Evolutionary conservation across 2,888 invertebrate species (phyloP), one percentile per base, ranked within the genome.

Genomic region (Patella depressa): DNA sequence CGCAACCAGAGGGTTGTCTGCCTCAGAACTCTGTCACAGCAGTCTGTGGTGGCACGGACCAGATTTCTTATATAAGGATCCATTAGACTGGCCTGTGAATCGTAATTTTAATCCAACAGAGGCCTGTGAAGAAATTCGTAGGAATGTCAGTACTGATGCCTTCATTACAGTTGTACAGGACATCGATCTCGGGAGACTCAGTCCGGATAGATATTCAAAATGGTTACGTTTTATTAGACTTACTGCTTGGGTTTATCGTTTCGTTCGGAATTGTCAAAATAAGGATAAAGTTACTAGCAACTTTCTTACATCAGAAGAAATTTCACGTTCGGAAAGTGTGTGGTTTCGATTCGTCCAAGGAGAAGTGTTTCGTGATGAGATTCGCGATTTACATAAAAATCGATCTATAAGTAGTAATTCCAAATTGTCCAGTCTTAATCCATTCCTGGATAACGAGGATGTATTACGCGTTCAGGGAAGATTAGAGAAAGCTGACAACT

Each of bases 381-480:
- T 59, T 19, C 17, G 59, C 11, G 59, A 59, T 15, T n/a, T 59
- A 17, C 5, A 59, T n/a, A 59, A 59, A n/a, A 17, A 59, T 59
- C 17, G 11, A 59, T n/a, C 2, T 59, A 59, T 59, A 19, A 59
- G 19, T 59, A 59, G 19, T 12, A n/a, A 24, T n/a, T 65, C 65
- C 3, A 65, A 65, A 12, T 65, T 65, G 14, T 65, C 12, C n/a
- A 65, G 24, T 65, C 19, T 19, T 65, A 65, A 19, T n/a, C 65
- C 65, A 65, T 65, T 65, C 65, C 19, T 65, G 12, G 65, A 65
- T 65, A 24, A 65, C 2, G 19, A 65, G 3, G 24, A 19, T 65
- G 65, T 65, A 24, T 24, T 81, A 9, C 74, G 75, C 15, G 17
- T 55, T 17, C 70, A 72, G 12, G 76, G 77, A 59, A 54, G 78